These are phyloP conservation scores for Oreochromis spilurus DNA, from an alignment of 2,113 vertebrate species.

Conservation along the genomic window DNA sequence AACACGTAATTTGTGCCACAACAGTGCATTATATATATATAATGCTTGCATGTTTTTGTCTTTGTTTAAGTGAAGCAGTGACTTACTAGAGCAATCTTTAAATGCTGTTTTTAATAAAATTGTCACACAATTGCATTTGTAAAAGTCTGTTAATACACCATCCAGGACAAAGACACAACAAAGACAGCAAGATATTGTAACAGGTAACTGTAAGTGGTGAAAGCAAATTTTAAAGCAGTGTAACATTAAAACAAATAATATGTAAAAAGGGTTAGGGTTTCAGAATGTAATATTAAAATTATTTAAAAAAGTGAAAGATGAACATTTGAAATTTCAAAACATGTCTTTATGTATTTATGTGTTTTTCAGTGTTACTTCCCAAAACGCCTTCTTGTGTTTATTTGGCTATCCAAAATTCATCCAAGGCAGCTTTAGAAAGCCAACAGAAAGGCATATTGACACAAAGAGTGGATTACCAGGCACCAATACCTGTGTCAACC, in stretches of 20 bases:
- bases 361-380: neutral
- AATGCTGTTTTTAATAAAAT: neutral
- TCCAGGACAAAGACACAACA: neutral
- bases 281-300: neutral
- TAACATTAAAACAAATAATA: neutral
- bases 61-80: neutral
- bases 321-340: neutral
- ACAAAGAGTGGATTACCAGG: neutral
- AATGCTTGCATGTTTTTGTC: neutral
- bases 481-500: neutral
- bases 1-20: too few species aligned
- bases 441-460: neutral
- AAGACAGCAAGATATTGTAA: too few species aligned
- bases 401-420: neutral
- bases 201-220: neutral
- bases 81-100: neutral
- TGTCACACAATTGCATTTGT: neutral
- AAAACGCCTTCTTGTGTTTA: neutral
- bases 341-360: neutral
- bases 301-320: neutral
- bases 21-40: neutral
- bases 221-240: neutral
- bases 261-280: neutral
- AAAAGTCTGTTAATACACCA: neutral
- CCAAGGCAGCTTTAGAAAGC: neutral